These are phyloP conservation scores for Cheilosia urbana DNA, from an alignment of 2,888 invertebrate genomes.

Conservation along the genomic window DNA sequence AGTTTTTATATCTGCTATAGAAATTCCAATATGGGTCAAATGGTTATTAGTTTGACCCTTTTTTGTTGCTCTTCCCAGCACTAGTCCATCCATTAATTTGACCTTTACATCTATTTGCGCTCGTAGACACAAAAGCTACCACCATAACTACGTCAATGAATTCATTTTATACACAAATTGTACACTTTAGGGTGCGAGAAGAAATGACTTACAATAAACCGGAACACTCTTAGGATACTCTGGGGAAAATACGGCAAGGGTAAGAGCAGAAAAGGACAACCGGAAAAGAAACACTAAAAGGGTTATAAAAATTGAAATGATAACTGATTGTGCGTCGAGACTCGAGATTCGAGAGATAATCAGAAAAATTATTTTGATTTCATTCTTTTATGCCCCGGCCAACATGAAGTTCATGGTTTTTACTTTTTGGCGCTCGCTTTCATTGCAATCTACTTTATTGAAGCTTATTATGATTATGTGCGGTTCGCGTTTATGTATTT, in stretches of 20 bases:
- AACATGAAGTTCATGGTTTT: slow-evolving; percentile 28
- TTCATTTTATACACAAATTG: slow-evolving; percentile 56
- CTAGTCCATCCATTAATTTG: slow-evolving; percentile 20
- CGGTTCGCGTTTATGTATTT: neutral
- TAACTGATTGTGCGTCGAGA: slow-evolving; percentile 43
- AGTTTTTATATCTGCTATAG: neutral
- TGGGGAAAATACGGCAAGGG: slow-evolving; percentile 12
- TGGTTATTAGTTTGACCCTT: slow-evolving; percentile 43
- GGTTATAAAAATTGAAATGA: slow-evolving; percentile 32
- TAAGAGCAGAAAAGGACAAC: slow-evolving; percentile 21
- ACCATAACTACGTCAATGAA: slow-evolving; percentile 25
- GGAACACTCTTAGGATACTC: slow-evolving; percentile 16
- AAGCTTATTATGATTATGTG: slow-evolving; percentile 35
- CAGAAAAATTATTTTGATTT: slow-evolving; percentile 6
- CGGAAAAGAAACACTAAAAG: slow-evolving; percentile 14
- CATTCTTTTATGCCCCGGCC: neutral
- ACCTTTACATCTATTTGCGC: slow-evolving; percentile 18
- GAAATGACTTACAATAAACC: slow-evolving; percentile 9
- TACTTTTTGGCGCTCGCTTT: slow-evolving; percentile 16
- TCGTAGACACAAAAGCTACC: slow-evolving; percentile 20
- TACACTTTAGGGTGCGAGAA: slow-evolving; percentile 8
- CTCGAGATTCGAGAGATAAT: slow-evolving; percentile 25
- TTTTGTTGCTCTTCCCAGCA: slow-evolving; percentile 3
- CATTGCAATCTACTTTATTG: slow-evolving; percentile 35
- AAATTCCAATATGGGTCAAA: slow-evolving; percentile 55